Evolutionary conservation across 2,888 invertebrate genomes (phyloP).

Genomic region (Luperina nickerlii): DNA sequence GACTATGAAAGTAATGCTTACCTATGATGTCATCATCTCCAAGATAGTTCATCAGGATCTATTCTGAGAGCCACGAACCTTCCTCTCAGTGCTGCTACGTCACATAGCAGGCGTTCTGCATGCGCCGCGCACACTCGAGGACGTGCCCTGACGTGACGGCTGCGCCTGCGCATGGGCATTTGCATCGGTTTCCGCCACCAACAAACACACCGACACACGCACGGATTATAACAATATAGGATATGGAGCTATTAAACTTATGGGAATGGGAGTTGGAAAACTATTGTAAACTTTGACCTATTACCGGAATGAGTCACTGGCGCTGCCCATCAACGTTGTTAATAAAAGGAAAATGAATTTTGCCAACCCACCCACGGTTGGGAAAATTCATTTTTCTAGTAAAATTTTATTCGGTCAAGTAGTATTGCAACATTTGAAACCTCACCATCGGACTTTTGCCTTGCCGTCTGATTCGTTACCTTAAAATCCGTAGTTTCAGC

Average conservation of each 20-base stretch:
- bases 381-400: background rate
- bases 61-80: background rate
- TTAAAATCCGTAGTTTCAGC: no score
- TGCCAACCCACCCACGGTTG: no score
- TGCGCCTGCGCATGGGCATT: slow-evolving; percentile 59
- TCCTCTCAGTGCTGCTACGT: slow-evolving; percentile 10
- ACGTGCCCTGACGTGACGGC: slow-evolving; percentile 60
- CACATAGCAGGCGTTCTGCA: slow-evolving; percentile 41
- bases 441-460: background rate
- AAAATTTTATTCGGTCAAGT: background rate
- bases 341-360: background rate
- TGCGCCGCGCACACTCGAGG: slow-evolving; percentile 53
- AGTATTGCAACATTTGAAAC: background rate
- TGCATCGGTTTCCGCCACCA: slow-evolving; percentile 69
- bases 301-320: slow-evolving; percentile 1
- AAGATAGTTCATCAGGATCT: background rate
- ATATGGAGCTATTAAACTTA: slow-evolving; percentile 57
- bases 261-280: slow-evolving; percentile 30
- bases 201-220: slow-evolving; percentile 61
- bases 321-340: background rate
- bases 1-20: background rate
- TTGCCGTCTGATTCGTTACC: background rate
- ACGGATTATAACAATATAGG: slow-evolving; percentile 62
- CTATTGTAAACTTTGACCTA: slow-evolving; percentile 46
- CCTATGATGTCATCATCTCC: background rate